Base-by-base conservation (phyloP, 2,113 vertebrate species). In the Gallinago undulata region DNA sequence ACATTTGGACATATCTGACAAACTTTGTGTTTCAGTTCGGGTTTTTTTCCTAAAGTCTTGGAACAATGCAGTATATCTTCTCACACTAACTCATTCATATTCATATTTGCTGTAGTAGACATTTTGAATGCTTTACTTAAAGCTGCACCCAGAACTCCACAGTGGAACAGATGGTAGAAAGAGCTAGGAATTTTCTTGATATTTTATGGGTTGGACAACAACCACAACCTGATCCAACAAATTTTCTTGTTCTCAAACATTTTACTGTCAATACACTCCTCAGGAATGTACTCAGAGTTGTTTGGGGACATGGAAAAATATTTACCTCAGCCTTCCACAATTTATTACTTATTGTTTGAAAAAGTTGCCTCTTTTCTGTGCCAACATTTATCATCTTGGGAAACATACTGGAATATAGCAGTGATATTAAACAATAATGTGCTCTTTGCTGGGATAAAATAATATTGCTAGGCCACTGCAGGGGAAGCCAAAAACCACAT, bases 281-380 rank as follows among this genome's bases (percentile, higher is more conserved):
- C 90, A 96, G 92, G 93, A 97, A 97, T 96, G 91, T 86, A 90
- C 94, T 96, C 89, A 87, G 91, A 94, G 90, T 95, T 97, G 96
- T 97, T 95, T 82, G 31, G 95, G 95, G 95, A 97, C 94, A 94
- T 96, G 96, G 94, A 95, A 97, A 97, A 97, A 95, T 97, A 97
- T 96, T 97, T 97, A 97, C 94, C 96, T 96, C 94, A 97, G 93
- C 93, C 85, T 95, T 95, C 80, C 93, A 94, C 94, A 95, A 97
- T 97, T 97, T 96, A 97, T 97, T 97, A 96, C 94, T 97, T 97
- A 96, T 95, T 97, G 95, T 97, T 96, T 97, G 93, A 96, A 97
- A 97, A 96, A 95, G 95, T 94, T 96, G 77, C 86, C 79, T 97
- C 94, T 84, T 96, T 95, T 95, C 90, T 81, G 59, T 43, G 95